A percentile compares a stretch with the other conserved stretches of the same genome.
Evolutionary conservation across 2,113 vertebrate species (phyloP).

Genomic region (Ondatra zibethicus): DNA sequence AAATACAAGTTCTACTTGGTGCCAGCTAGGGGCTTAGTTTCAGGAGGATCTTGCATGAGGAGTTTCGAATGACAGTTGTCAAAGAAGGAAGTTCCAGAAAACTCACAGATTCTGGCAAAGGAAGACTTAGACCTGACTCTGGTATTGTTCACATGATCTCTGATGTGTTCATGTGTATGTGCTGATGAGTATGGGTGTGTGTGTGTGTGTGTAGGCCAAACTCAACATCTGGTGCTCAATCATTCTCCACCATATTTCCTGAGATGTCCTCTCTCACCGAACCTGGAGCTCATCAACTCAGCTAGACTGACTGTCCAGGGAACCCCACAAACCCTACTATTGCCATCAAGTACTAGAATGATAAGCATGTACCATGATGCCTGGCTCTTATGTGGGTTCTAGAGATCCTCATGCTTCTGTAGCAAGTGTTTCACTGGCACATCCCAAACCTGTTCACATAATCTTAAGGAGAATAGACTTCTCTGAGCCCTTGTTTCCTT

Average conservation of each 20-base stretch:
- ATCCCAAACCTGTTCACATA: neutral
- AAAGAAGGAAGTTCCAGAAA: accelerated
- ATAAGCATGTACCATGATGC: neutral
- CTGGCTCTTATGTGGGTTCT: neutral
- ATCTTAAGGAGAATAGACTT: conserved; percentile 15
- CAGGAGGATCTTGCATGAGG: neutral
- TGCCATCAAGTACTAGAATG: neutral
- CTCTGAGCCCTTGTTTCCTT: neutral
- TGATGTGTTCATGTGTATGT: neutral
- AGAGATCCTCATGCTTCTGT: neutral
- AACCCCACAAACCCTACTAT: neutral
- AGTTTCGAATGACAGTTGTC: neutral
- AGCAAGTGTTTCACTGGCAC: neutral
- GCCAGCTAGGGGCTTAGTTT: neutral
- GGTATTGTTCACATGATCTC: neutral
- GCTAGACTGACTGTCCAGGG: neutral
- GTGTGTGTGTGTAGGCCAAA: neutral
- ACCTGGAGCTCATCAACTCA: neutral
- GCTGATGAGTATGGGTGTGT: no score
- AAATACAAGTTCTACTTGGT: neutral
- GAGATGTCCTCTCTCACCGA: no score
- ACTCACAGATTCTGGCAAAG: neutral
- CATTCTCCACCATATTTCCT: neutral
- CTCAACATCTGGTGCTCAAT: no score
- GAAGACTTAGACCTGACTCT: neutral